Evolutionary conservation across 2,888 invertebrate genomes (phyloP).

Genomic region (Cybosia mesomella): DNA sequence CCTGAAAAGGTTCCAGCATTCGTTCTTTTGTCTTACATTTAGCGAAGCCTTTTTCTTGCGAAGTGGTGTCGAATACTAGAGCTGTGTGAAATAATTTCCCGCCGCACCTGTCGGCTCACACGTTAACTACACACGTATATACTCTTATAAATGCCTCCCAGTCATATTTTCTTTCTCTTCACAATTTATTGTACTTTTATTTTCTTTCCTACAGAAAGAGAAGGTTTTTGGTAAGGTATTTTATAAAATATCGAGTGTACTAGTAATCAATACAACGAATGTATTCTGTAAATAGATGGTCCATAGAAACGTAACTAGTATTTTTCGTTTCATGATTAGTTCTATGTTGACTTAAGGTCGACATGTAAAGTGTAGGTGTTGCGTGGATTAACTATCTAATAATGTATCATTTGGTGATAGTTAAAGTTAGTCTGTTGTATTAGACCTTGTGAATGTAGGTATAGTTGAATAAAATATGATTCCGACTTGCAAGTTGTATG

Average conservation of each 20-base stretch:
- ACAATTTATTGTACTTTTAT: slow-evolving; percentile 56
- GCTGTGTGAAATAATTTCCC: slow-evolving; percentile 61
- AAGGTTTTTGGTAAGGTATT: slow-evolving; percentile 8
- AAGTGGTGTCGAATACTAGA: slow-evolving; percentile 49
- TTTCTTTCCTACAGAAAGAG: slow-evolving; percentile 27
- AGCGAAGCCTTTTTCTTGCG: slow-evolving; percentile 60
- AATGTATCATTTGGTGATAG: slow-evolving; percentile 43
- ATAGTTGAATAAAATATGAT: slow-evolving; percentile 44
- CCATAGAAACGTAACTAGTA: slow-evolving; percentile 18
- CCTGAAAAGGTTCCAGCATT: slow-evolving; percentile 38
- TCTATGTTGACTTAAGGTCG: slow-evolving; percentile 10
- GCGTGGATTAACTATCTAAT: slow-evolving; percentile 26
- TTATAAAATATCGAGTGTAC: slow-evolving; percentile 12
- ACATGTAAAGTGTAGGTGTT: slow-evolving; percentile 23
- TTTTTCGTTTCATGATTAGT: slow-evolving; percentile 24
- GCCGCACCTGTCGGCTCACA: slow-evolving; percentile 73
- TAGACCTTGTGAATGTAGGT: slow-evolving; percentile 23
- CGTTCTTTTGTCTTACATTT: slow-evolving; percentile 61
- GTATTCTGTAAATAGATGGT: not conserved
- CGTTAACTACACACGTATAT: slow-evolving; percentile 65
- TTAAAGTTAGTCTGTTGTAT: slow-evolving; percentile 26
- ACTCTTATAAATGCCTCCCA: slow-evolving; percentile 62
- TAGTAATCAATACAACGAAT: slow-evolving; percentile 13
- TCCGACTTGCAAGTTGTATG: slow-evolving; percentile 63
- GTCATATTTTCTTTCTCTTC: slow-evolving; percentile 69